These are phyloP conservation scores for Sarcophilus harrisii DNA, from an alignment of 2,797 vertebrate genomes.

Conservation along the genomic window DNA sequence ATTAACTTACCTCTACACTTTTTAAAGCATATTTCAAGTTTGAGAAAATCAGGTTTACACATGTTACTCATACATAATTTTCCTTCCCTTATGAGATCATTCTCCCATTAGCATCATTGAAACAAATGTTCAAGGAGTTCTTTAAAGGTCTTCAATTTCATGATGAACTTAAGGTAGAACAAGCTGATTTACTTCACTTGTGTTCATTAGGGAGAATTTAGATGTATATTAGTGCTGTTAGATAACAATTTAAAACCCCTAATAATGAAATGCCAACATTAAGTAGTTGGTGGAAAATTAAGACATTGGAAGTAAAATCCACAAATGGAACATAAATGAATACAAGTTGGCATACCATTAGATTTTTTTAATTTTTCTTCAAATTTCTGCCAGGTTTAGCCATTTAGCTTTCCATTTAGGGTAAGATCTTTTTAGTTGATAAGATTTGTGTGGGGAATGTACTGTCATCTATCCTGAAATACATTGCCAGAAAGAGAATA, in stretches of 20 bases:
- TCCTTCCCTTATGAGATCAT: slow-evolving; percentile 57
- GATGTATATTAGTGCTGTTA: slow-evolving; percentile 58
- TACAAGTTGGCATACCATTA: slow-evolving; percentile 80
- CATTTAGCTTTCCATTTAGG: slow-evolving; percentile 76
- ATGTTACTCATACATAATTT: slow-evolving; percentile 16
- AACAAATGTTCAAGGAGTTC: slow-evolving; percentile 33
- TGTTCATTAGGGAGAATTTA: slow-evolving; percentile 72
- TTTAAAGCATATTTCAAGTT: neutral
- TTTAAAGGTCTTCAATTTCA: slow-evolving; percentile 63
- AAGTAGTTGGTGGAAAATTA: slow-evolving; percentile 75
- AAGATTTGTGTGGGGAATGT: slow-evolving; percentile 56
- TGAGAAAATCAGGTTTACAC: neutral
- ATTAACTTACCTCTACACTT: neutral
- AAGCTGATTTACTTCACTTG: slow-evolving; percentile 72
- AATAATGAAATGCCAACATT: slow-evolving; percentile 77
- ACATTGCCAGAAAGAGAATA: slow-evolving; percentile 9
- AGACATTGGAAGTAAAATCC: slow-evolving; percentile 76
- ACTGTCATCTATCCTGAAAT: slow-evolving; percentile 51
- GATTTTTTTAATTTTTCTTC: slow-evolving; percentile 81
- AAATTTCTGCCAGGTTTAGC: slow-evolving; percentile 77
- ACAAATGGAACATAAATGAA: slow-evolving; percentile 76
- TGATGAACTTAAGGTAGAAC: slow-evolving; percentile 68
- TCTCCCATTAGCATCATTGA: slow-evolving; percentile 37
- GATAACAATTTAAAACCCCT: slow-evolving; percentile 70
- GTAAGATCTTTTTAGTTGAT: slow-evolving; percentile 73